Base-by-base conservation (phyloP, 2,113 vertebrate species). In the Pterophyllum scalare region DNA sequence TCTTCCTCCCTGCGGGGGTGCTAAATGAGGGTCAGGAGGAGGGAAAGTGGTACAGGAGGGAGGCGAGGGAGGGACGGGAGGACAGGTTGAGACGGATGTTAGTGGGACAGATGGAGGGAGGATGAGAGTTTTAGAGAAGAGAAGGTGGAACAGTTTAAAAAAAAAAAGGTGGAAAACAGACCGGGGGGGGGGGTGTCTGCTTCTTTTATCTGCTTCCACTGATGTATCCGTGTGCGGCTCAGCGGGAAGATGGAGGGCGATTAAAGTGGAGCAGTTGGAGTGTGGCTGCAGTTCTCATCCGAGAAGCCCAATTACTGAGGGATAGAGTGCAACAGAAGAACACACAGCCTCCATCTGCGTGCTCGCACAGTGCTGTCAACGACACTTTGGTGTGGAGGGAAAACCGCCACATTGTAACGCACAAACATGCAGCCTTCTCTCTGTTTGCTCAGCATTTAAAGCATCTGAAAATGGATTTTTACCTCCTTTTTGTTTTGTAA, bases 1-100 rank as follows among this genome's bases (percentile, higher is more conserved):
- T 79, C 28, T 83, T 72, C 38, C 65, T 94, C 94, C 91, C 93
- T 75, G 74, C 61, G 93, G 91, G 91, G 93, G 84, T 82, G 83
- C 38, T 40, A 87, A 62, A 82, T 12, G 89, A 87, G 60, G 91
- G 93, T 94, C 87, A 84, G 77, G 62, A 70, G 78, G 88, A 67
- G n/a, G 85, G 72, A 49, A 82, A 40, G 54, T 3, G 33, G 24
- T 46, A 24, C 1, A 17, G n/a, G 60, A 65, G 82, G 60, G 58
- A 60, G 79, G 61, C 2, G 57, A 59, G 58, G 56, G 24, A 3
- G 22, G 49, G 19, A 79, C 20, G 0, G 17, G 74, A 88, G 67
- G 81, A 80, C 15, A 4, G 54, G 76, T 72, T 80, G 64, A 79
- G 74, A 49, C 56, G 40, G 77, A 83, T 83, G 80, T 85, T 52